Conservation (phyloP, 2,113 vertebrate genomes). For the Corythoichthys intestinalis region DNA sequence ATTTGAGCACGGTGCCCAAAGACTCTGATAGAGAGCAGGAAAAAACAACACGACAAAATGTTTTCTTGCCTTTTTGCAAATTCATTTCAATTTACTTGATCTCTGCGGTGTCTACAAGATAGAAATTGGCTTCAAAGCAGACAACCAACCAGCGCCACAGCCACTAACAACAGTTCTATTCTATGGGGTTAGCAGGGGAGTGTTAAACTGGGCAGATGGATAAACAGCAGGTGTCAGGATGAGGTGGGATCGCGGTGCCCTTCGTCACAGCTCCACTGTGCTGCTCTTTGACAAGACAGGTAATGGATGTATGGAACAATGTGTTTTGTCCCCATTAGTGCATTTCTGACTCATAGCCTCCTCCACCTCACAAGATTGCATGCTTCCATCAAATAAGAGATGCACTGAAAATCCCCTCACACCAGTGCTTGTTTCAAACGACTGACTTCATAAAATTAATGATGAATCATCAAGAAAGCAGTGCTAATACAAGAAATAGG, state of each 20-base stretch:
- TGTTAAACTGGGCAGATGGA: slow-evolving; percentile 82
- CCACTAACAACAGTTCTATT: not conserved
- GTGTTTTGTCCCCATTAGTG: slow-evolving; percentile 83
- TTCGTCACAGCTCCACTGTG: slow-evolving; percentile 79
- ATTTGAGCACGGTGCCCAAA: too few species aligned
- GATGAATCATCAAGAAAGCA: slow-evolving; percentile 24
- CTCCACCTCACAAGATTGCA: slow-evolving; percentile 9
- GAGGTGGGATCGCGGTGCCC: slow-evolving; percentile 79
- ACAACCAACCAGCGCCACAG: not conserved
- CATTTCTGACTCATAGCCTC: slow-evolving; percentile 52
- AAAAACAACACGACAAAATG: too few species aligned
- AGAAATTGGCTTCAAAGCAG: not conserved
- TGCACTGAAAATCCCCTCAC: not conserved
- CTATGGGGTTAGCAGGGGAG: slow-evolving; percentile 27
- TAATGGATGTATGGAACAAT: slow-evolving; percentile 81
- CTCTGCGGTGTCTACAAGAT: not conserved
- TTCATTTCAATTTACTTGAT: not conserved
- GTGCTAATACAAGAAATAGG: not conserved
- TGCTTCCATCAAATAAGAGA: slow-evolving; percentile 5
- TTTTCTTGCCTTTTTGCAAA: too few species aligned
- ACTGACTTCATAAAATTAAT: slow-evolving; percentile 25
- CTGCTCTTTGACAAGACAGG: slow-evolving; percentile 87
- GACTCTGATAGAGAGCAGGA: too few species aligned
- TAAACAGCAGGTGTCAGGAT: slow-evolving; percentile 88
- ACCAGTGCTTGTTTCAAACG: slow-evolving; percentile 10